Evolutionary conservation across 2,888 invertebrate species (phyloP), one percentile per base, ranked within the genome.

Genomic region (Hydriomena furcata): DNA sequence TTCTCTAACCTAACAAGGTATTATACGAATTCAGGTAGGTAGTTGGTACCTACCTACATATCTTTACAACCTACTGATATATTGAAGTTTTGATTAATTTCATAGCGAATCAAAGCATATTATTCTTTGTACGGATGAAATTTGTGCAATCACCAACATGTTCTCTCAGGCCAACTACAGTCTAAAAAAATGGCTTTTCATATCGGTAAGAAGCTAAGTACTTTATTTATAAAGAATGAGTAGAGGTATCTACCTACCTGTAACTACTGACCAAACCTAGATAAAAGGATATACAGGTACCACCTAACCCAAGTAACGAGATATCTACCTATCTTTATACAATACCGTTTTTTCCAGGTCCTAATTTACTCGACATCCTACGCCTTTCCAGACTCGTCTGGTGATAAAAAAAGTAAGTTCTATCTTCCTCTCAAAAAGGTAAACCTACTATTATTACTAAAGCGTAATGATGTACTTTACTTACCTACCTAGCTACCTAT

Each of bases 51-150:
- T 4, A 17, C 17, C 4, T 3, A 3, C 17, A 17, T 35, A 24
- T 21, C 13, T 17, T 7, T 20, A 35, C 13, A 7, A 36, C 10
- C 34, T 52, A 24, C 11, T 35, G 5, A 68, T 61, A 66, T 66
- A 65, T 65, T 48, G 66, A 66, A 64, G 36, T 57, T 59, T 27
- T 69, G 73, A 82, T 84, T 76, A 81, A 83, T 82, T 74, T 65
- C 81, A 79, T 48, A 60, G 72, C 82, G 66, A 55, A 69, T 64
- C 77, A 52, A 52, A 52, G 60, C 56, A 52, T 27, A 43, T 38
- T 55, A 53, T 49, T 40, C 44, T 38, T 43, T 50, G 20, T 36
- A 35, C 21, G 23, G 3, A 63, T 55, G 56, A 53, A 59, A 50
- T 60, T 49, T 55, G 48, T 61, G 43, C 58, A 62, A 64, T 66